phyloP scores from a whole-genome alignment of 1,140 invertebrate genomes.

The Anthonomus grandis region DNA sequence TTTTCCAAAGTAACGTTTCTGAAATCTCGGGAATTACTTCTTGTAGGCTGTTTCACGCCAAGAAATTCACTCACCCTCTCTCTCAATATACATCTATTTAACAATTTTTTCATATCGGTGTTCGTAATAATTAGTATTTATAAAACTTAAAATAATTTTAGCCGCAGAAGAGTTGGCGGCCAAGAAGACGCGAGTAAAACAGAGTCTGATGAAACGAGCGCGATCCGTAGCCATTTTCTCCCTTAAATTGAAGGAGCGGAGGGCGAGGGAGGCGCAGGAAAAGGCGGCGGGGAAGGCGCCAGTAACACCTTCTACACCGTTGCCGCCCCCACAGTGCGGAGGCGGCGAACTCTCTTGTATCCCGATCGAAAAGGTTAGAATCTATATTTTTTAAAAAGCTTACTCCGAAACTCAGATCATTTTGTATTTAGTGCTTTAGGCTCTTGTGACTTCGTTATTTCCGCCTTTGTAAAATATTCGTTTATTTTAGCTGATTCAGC shows the following conservation, averaged over 20 bases:
- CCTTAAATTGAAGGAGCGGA: constrained; percentile 68
- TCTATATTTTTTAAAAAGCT: neutral
- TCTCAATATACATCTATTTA: too few relatives aligned
- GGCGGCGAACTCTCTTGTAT: constrained; percentile 77
- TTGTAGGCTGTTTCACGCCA: too few relatives aligned
- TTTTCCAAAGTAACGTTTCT: too few relatives aligned
- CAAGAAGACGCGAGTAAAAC: constrained; percentile 67
- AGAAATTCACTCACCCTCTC: too few relatives aligned
- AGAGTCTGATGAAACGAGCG: constrained; percentile 73
- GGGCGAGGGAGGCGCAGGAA: constrained; percentile 68
- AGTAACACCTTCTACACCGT: constrained; percentile 46
- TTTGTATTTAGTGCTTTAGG: constrained; percentile 2
- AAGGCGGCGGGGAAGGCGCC: constrained; percentile 53
- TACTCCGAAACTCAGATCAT: neutral
- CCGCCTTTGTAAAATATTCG: constrained; percentile 10
- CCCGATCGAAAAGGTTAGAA: constrained; percentile 68
- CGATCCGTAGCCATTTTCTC: constrained; percentile 80
- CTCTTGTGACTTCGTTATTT: neutral
- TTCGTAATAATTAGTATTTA: neutral
- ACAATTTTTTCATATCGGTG: too few relatives aligned
- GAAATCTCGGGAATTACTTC: too few relatives aligned
- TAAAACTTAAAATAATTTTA: constrained; percentile 21
- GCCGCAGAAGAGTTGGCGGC: constrained; percentile 59
- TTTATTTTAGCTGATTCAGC: constrained; percentile 57
- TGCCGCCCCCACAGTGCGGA: constrained; percentile 59